These are phyloP conservation scores for Platygyra sinensis DNA, from an alignment of 64 coral and sea anemone genomes.

Conservation along the genomic window DNA sequence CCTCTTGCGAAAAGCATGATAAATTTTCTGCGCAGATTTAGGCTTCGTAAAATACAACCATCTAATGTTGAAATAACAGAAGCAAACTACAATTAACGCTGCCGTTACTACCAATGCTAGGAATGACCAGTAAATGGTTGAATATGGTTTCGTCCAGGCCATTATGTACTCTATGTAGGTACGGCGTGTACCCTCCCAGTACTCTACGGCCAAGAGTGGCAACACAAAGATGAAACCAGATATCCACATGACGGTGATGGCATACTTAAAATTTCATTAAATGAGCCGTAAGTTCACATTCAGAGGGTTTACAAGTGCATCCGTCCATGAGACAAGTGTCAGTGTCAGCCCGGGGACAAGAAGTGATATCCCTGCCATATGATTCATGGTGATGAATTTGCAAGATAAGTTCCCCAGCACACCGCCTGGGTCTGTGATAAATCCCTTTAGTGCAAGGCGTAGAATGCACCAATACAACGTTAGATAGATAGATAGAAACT, in stretches of 20 bases:
- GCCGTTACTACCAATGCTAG: background rate
- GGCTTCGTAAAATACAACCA: conserved; percentile 5
- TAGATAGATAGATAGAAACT: conserved; percentile 17
- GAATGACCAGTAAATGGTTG: background rate
- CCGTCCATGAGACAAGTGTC: conserved; percentile 50
- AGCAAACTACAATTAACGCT: conserved; percentile 7
- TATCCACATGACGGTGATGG: conserved; percentile 49
- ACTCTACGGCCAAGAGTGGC: conserved; percentile 40
- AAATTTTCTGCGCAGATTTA: conserved; percentile 1
- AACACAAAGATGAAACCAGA: conserved; percentile 36
- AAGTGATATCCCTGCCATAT: conserved; percentile 62
- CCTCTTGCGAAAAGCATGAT: background rate
- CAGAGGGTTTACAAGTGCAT: conserved; percentile 58
- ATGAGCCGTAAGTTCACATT: conserved; percentile 20
- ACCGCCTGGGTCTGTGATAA: conserved; percentile 37
- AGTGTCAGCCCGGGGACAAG: conserved; percentile 55
- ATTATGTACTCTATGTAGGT: background rate
- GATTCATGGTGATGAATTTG: conserved; percentile 58
- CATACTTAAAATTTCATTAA: conserved; percentile 33
- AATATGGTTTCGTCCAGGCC: background rate
- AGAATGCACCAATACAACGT: conserved; percentile 49
- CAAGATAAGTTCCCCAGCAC: too few relatives aligned
- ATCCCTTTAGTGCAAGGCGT: conserved; percentile 27
- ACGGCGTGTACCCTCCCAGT: background rate
- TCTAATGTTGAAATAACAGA: conserved; percentile 35